Conservation (phyloP, 2,113 vertebrate genomes). For the Amphiprion percula region DNA sequence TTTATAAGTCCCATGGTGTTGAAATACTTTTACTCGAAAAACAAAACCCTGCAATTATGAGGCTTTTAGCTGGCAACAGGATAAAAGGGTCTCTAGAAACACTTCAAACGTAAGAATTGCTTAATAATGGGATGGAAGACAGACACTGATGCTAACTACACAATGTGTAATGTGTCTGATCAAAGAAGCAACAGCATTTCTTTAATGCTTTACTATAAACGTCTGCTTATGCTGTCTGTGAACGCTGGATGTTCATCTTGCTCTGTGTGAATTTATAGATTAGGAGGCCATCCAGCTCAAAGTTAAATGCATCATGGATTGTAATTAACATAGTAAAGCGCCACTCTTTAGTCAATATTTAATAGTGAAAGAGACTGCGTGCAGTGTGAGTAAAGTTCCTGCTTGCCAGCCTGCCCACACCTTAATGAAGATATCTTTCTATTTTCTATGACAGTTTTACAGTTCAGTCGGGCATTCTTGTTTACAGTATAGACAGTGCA, state of each 20-base stretch:
- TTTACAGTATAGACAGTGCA: not conserved
- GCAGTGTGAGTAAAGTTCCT: conserved; percentile 16
- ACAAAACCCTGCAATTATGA: no score
- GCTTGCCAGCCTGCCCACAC: not conserved
- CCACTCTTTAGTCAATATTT: conserved; percentile 45
- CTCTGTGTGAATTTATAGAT: not conserved
- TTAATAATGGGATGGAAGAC: not conserved
- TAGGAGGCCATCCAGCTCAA: conserved; percentile 4
- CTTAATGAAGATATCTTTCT: not conserved
- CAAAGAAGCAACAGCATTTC: conserved; percentile 6
- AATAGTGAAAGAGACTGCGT: conserved; percentile 14
- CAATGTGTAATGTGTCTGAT: not conserved
- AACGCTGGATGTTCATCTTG: conserved; percentile 7
- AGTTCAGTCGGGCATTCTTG: conserved; percentile 1
- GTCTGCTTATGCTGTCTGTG: conserved; percentile 13
- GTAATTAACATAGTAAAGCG: conserved; percentile 52
- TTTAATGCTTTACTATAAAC: not conserved
- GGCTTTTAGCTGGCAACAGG: no score
- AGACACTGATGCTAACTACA: not conserved
- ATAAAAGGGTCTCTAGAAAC: no score
- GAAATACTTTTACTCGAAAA: not conserved
- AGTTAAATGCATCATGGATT: conserved; percentile 48
- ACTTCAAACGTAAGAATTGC: not conserved
- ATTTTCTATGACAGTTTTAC: conserved; percentile 3
- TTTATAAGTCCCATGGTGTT: not conserved